These are phyloP conservation scores for Macrosoma leucophasiata DNA, from an alignment of 2,888 invertebrate genomes.

Conservation along the genomic window DNA sequence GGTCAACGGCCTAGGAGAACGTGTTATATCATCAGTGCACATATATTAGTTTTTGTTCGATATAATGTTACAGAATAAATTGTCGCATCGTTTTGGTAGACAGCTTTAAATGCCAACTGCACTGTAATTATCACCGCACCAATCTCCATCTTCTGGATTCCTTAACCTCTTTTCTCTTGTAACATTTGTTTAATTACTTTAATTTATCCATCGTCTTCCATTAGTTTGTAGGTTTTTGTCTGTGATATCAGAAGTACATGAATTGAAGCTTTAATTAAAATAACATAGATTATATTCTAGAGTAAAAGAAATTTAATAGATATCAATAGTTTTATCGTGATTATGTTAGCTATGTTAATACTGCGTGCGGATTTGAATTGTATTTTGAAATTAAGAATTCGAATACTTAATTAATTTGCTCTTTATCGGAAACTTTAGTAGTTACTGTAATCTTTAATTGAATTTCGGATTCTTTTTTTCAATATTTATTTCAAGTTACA, in stretches of 20 bases:
- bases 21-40: constrained; percentile 36
- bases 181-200: constrained; percentile 17
- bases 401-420: too few species aligned
- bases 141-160: constrained; percentile 47
- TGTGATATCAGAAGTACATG: constrained; percentile 59
- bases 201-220: constrained; percentile 54
- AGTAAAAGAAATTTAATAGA: constrained; percentile 7
- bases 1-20: too few species aligned
- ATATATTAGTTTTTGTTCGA: constrained; percentile 49
- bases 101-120: constrained; percentile 70
- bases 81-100: constrained; percentile 68
- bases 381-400: too few species aligned
- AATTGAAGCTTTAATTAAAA: constrained; percentile 60
- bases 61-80: constrained; percentile 49
- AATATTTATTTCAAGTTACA: too few species aligned
- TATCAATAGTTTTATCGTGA: not conserved
- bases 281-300: constrained; percentile 19
- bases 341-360: constrained; percentile 1
- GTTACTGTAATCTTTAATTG: too few species aligned
- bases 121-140: constrained; percentile 68
- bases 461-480: too few species aligned
- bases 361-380: too few species aligned
- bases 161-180: constrained; percentile 22
- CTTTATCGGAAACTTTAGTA: too few species aligned
- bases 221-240: constrained; percentile 47